Evolutionary conservation across 2,888 invertebrate species (phyloP), one percentile per base, ranked within the genome.

Genomic region (Dyspetes luteomarginatus): DNA sequence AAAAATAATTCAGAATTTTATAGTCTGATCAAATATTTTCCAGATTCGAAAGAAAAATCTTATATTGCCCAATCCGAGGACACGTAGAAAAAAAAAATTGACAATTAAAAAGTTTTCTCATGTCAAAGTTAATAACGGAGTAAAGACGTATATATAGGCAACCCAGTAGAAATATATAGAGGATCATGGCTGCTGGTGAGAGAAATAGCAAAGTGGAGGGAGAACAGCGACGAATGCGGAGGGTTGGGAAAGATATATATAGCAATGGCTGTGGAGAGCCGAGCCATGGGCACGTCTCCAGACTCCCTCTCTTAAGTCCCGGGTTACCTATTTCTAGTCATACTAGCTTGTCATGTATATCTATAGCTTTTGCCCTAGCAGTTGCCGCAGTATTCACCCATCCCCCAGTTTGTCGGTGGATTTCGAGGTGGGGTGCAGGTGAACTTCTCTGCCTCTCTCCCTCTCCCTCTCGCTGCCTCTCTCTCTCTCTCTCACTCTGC

Each of bases 231-330:
- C 43, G 50, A 26, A 72, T 50, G 28, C 30, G 65, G 22, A 73
- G 69, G 78, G 82, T 71, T 71, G 65, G 75, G 28, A 55, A 58
- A 41, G 69, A 43, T n/a, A n/a, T n/a, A n/a, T n/a, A 73, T 64
- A 77, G 82, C 73, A 60, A 85, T 86, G 87, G 87, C 86, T 82
- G 78, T 76, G 76, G 75, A 82, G 78, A 52, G 74, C 24, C 67
- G 50, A 80, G 79, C 81, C 72, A 87, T 85, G 82, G 69, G 85
- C 74, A 86, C 84, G 83, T 85, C 85, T 83, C 83, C 76, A 77
- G 85, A 82, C 78, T 82, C 82, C 77, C 67, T 74, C 82, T 75
- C 67, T 74, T 73, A 50, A 65, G 72, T 65, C 73, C 76, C 67
- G 60, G 2, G 48, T 60, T 71, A 71, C 78, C 81, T 69, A 77